Evolutionary conservation across 1,140 invertebrate genomes (phyloP).

Genomic region (Wiebesia pumilae): DNA sequence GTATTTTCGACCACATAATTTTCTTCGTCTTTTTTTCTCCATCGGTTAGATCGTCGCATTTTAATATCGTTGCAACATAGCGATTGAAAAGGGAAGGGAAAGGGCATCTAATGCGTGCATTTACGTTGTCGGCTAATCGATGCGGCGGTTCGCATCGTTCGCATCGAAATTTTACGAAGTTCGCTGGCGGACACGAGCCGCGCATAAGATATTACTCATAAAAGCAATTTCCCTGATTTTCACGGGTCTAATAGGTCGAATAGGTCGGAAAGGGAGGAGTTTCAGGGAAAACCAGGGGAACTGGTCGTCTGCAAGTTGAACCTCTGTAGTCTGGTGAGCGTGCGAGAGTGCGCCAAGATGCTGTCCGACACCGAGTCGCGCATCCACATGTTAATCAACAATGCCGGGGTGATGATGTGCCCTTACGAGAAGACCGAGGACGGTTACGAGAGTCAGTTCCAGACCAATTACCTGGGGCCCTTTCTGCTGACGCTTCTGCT

Average conservation of each 20-base stretch:
- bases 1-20: no score
- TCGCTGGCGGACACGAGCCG: background rate
- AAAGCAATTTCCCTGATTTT: background rate
- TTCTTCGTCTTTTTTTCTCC: no score
- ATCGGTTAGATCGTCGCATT: no score
- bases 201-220: background rate
- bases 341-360: constrained; percentile 81
- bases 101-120: no score
- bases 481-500: constrained; percentile 89
- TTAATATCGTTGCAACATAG: no score
- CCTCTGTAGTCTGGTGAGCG: constrained; percentile 82
- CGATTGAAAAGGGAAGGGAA: no score
- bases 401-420: constrained; percentile 86
- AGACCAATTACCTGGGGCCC: constrained; percentile 88
- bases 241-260: constrained; percentile 42
- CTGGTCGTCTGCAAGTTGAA: constrained; percentile 80
- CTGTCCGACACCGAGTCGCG: constrained; percentile 78
- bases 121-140: no score
- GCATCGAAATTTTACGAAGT: background rate
- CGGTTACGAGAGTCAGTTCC: constrained; percentile 87
- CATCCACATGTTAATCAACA: constrained; percentile 87
- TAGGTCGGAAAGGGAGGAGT: constrained; percentile 61
- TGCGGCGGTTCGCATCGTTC: background rate
- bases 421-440: constrained; percentile 82
- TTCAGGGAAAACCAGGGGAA: constrained; percentile 75